Conservation (phyloP, 2,888 invertebrate genomes). For the Trissonchulus latispiculum region DNA sequence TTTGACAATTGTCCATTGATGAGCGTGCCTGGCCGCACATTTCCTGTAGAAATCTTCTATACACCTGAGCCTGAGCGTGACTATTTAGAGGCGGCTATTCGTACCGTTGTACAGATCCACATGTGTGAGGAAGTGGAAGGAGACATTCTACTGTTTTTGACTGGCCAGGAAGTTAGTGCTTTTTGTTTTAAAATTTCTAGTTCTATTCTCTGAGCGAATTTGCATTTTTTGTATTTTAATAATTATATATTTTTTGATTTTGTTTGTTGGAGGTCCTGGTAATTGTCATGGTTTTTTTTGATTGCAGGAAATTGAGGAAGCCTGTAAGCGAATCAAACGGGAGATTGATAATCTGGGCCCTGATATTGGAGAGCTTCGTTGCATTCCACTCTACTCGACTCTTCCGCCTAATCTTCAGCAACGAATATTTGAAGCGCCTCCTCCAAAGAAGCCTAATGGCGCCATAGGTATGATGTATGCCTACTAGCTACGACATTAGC, state of each 20-base stretch:
- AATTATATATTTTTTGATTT: too few relatives aligned
- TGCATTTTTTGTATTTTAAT: too few relatives aligned
- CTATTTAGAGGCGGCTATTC: conserved; percentile 93
- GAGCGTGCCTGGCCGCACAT: conserved; percentile 92
- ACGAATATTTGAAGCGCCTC: conserved; percentile 91
- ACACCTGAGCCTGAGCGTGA: conserved; percentile 96
- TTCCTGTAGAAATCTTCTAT: conserved; percentile 95
- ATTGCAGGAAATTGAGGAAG: conserved; percentile 82
- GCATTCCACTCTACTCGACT: conserved; percentile 96
- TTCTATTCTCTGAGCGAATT: too few relatives aligned
- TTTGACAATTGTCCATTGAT: conserved; percentile 96
- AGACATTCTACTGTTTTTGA: conserved; percentile 80
- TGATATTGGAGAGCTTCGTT: conserved; percentile 91
- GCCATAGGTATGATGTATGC: conserved; percentile 58
- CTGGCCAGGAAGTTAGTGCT: conserved; percentile 59
- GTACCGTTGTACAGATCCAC: conserved; percentile 94
- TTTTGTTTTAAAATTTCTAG: too few relatives aligned
- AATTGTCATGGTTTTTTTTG: neutral
- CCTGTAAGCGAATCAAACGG: conserved; percentile 88
- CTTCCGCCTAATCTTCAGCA: conserved; percentile 93
- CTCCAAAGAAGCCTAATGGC: conserved; percentile 75
- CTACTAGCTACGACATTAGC: too few relatives aligned
- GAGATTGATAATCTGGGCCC: conserved; percentile 92
- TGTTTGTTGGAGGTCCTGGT: too few relatives aligned
- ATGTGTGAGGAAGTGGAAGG: conserved; percentile 61